Evolutionary conservation across 2,888 invertebrate species (phyloP), one percentile per base, ranked within the genome.

Genomic region (Tinea pellionella): DNA sequence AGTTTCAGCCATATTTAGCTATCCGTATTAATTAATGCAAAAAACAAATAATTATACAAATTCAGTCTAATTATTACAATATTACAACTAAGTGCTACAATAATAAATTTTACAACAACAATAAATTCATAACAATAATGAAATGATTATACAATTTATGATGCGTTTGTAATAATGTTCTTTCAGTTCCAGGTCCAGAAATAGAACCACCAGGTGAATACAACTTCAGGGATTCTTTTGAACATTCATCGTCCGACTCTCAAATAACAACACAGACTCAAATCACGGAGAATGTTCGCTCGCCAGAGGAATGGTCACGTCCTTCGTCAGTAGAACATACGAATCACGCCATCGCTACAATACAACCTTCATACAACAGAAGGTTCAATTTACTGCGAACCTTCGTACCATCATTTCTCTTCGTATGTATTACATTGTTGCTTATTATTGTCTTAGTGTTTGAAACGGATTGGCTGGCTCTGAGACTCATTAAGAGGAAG

Each of bases 211-310:
- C 88, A 68, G 89, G 89, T 71, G 92, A 93, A 71, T 93, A 93
- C 77, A 91, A 91, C 76, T 90, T 92, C 71, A 91, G 93, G 37
- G 93, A 93, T 79, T 93, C 92, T 67, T 90, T 92, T 69, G 92
- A 94, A 72, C 94, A 94, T 74, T 94, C 94, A 55, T 94, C 94
- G 24, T 93, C 93, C 12, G 94, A 94, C 77, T 93, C 92, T 67
- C 82, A 91, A 65, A 75, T 80, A 61, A 69, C 77, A 69, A 90
- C 70, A 86, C 89, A 64, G 70, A 89, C 66, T 71, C 71, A 66
- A 78, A 77, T 66, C 78, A 74, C 68, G 67, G 77, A 56, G 60
- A 65, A 47, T 63, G 61, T 62, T 61, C 65, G 62, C 72, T 72
- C 65, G 75, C 73, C 64, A 77, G 59, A 47, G n/a, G 67, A 80